These are phyloP conservation scores for Saccopteryx bilineata DNA, from an alignment of 2,113 vertebrate genomes.

Conservation along the genomic window DNA sequence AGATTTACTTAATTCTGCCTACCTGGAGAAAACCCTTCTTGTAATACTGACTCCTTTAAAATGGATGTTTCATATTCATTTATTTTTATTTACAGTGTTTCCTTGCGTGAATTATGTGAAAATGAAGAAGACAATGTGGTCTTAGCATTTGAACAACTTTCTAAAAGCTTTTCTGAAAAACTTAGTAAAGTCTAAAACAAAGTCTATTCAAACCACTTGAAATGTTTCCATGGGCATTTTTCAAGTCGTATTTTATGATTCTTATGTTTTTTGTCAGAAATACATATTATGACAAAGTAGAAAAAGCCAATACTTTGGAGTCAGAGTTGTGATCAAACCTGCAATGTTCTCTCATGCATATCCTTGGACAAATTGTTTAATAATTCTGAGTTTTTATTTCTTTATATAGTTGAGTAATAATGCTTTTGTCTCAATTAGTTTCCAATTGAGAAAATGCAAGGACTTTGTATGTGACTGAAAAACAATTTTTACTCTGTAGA, in stretches of 20 bases:
- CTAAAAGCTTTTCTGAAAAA: conserved; percentile 57
- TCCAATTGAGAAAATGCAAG: not conserved
- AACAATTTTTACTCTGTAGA: not conserved
- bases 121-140: conserved; percentile 79
- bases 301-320: not conserved
- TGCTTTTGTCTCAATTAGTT: not conserved
- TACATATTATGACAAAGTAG: not conserved
- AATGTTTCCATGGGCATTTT: not conserved
- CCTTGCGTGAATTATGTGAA: conserved; percentile 80
- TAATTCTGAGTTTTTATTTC: not conserved
- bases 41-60: not conserved
- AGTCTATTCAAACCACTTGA: not conserved
- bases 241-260: not conserved
- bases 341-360: too few species aligned
- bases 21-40: not conserved
- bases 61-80: not conserved
- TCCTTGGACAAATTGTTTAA: not conserved
- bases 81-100: conserved; percentile 72
- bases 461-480: not conserved
- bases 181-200: conserved; percentile 36
- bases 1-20: not conserved
- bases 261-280: not conserved
- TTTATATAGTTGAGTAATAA: not conserved
- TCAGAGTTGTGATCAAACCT: not conserved
- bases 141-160: conserved; percentile 83